Base-by-base conservation (phyloP, 1,140 invertebrate genomes). In the Sesamia nonagrioides region DNA sequence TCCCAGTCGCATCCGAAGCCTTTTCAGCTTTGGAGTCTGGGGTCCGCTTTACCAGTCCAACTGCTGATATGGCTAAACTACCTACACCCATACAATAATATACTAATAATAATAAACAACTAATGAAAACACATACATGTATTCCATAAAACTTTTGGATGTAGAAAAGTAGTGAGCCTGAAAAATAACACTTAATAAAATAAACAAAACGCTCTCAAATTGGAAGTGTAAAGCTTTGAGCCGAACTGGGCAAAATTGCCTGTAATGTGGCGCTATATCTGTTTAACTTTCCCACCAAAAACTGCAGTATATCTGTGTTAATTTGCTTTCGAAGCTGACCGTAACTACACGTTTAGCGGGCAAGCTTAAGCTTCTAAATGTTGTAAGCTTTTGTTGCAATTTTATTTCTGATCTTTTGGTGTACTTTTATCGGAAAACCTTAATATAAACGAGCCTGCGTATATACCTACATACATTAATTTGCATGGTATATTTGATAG, bases 171-270 rank as follows among this genome's bases (percentile, higher is more conserved):
- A 27, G 11, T 35, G 17, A 42, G 35, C 52, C 8, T 60, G 52
- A 74, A 45, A 74, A 74, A 74, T 35, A 74, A 56, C 52, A 71
- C 48, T 71, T 37, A 74, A 74, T 74, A 58, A 74, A 74, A 74
- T 58, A 45, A 58, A 74, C 52, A 58, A 74, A 60, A 74, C 35
- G 54, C 54, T 74, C 52, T 74, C 54, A 60, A 74, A 74, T 74
- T 58, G 71, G 71, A 74, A 60, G 56, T 74, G 52, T 60, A 74
- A 74, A 74, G 54, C 71, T 74, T 74, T 58, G 52, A 74, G 54
- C 52, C 35, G 71, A 60, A 74, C 71, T 42, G 52, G 52, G n/a
- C 52, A 27, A 58, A 58, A 74, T 42, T 60, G 52, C 54, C 68
- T 21, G 37, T 58, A 71, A 60, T 40, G 60, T 74, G 54, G 37